These are phyloP conservation scores for Rhyacichthys aspro DNA, from an alignment of 2,797 vertebrate genomes.

Conservation along the genomic window DNA sequence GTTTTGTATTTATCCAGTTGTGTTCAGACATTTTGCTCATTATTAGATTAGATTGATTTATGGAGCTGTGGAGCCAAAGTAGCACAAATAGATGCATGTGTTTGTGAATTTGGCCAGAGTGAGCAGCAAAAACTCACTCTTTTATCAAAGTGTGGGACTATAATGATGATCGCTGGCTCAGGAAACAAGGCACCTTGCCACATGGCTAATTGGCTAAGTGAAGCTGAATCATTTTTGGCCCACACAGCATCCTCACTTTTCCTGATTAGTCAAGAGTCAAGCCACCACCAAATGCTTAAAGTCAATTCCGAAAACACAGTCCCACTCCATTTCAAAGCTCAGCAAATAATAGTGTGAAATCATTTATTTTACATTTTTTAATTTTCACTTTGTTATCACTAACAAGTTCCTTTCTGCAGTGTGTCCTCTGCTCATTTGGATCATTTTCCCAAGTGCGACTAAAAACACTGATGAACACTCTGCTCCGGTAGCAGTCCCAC, in stretches of 20 bases:
- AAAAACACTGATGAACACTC: conserved; percentile 5
- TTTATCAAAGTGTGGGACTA: conserved; percentile 46
- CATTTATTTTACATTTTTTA: neutral
- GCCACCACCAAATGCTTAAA: conserved; percentile 22
- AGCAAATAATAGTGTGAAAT: conserved; percentile 9
- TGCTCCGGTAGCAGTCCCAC: conserved; percentile 7
- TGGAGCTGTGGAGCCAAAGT: neutral
- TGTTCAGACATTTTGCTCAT: too few relatives aligned
- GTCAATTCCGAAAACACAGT: conserved; percentile 34
- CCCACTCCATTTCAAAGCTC: conserved; percentile 18
- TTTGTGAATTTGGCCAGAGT: conserved; percentile 10
- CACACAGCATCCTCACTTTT: conserved; percentile 13
- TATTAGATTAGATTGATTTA: too few relatives aligned
- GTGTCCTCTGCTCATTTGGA: neutral
- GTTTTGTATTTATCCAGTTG: too few relatives aligned
- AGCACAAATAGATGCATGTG: conserved; percentile 18
- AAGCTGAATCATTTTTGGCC: conserved; percentile 34
- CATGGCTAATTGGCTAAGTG: conserved; percentile 40
- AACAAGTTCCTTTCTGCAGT: conserved; percentile 1
- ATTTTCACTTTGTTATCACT: neutral
- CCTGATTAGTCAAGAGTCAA: conserved; percentile 23
- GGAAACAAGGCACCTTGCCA: conserved; percentile 41
- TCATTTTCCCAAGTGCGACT: neutral
- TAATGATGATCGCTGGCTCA: conserved; percentile 38
- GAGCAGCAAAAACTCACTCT: conserved; percentile 19